Percentiles rank a stretch among this genome's conserved stretches.
phyloP scores from a whole-genome alignment of 1,140 invertebrate genomes.

The Scaptomyza montana region DNA sequence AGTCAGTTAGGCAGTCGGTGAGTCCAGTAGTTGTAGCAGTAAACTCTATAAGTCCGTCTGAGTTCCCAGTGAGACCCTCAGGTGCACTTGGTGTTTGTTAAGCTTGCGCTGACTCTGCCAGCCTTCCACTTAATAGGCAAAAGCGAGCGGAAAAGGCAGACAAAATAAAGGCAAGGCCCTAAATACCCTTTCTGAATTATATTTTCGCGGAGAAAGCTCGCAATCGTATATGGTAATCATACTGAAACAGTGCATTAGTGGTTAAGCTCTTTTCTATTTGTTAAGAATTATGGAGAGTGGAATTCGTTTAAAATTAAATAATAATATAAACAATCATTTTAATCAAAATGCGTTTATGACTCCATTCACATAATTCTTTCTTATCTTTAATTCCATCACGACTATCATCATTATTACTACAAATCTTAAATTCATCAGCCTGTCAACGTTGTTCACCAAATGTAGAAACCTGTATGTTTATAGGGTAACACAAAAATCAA shows the following conservation, averaged over 20 bases:
- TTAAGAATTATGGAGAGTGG: too few species aligned
- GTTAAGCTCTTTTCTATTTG: too few species aligned
- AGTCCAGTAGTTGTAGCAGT: constrained; percentile 15
- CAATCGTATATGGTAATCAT: too few species aligned
- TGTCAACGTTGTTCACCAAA: neutral
- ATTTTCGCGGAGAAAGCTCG: neutral
- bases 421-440: too few species aligned
- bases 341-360: too few species aligned
- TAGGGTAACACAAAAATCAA: constrained; percentile 66
- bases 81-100: constrained; percentile 61
- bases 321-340: too few species aligned
- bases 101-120: constrained; percentile 31
- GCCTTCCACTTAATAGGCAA: constrained; percentile 40
- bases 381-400: too few species aligned
- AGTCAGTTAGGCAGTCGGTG: neutral
- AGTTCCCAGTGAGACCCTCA: constrained; percentile 51
- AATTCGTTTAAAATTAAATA: too few species aligned
- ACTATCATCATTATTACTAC: too few species aligned
- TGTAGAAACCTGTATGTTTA: neutral
- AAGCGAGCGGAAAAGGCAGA: neutral
- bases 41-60: constrained; percentile 39
- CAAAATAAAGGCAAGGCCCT: neutral
- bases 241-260: too few species aligned
- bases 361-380: too few species aligned
- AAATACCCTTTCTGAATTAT: constrained; percentile 12